Percentiles rank a stretch among this genome's conserved stretches.
phyloP scores from a whole-genome alignment of 2,113 vertebrate species.

The Odobenus rosmarus region DNA sequence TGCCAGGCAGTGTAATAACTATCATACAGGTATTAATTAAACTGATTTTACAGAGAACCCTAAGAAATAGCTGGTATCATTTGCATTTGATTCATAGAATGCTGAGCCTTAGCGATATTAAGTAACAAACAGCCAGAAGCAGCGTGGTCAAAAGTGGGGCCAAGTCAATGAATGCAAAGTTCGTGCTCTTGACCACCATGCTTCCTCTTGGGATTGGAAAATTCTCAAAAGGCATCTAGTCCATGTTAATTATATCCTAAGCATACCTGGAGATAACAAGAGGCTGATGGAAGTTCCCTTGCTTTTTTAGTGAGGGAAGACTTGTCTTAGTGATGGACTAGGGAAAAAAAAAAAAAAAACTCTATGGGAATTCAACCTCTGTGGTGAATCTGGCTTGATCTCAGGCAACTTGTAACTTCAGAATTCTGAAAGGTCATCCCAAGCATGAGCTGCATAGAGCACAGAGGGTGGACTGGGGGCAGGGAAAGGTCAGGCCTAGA shows the following conservation, averaged over 20 bases:
- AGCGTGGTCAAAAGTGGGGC: neutral
- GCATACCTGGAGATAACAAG: neutral
- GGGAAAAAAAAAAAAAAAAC: neutral
- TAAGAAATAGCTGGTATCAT: neutral
- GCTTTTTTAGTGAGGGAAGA: neutral
- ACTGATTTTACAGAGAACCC: neutral
- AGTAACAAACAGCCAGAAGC: neutral
- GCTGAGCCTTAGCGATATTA: neutral
- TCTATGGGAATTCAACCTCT: neutral
- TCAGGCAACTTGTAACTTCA: neutral
- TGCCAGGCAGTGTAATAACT: neutral
- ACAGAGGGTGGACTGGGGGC: fast-evolving
- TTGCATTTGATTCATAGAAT: neutral
- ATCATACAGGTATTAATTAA: neutral
- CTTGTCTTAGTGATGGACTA: neutral
- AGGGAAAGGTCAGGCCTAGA: neutral
- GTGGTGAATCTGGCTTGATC: neutral
- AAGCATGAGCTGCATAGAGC: fast-evolving
- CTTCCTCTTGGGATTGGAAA: neutral
- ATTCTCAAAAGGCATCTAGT: neutral
- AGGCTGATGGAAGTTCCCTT: neutral
- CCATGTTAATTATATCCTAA: neutral
- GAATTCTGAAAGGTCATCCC: neutral
- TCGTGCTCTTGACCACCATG: neutral
- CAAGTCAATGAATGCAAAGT: neutral